Base-by-base conservation (phyloP, 2,888 invertebrate genomes). In the Ametastegia equiseti region DNA sequence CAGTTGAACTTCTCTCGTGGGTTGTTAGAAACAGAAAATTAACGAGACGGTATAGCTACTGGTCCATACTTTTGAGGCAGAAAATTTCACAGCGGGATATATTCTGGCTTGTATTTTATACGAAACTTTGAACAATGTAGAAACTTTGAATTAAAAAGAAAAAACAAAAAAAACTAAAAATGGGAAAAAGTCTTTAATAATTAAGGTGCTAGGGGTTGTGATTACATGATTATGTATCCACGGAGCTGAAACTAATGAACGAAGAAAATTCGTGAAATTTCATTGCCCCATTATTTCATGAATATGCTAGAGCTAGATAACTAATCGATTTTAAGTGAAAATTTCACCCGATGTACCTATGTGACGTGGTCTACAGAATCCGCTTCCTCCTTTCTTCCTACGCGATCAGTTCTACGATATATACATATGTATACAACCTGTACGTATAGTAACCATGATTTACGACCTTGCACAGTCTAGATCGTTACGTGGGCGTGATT, bases 401-500 rank as follows among this genome's bases (percentile, higher is more conserved):
- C 23, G 23, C 60, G 60, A 42, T 13, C 5, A 15, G 60, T 60
- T 60, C 7, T 71, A n/a, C n/a, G 30, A 47, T 71, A 45, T 47
- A n/a, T n/a, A n/a, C n/a, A n/a, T n/a, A n/a, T n/a, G n/a, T n/a
- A n/a, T n/a, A n/a, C n/a, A n/a, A n/a, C n/a, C n/a, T n/a, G n/a
- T n/a, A 47, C 45, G 30, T 71, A 71, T 36, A 75, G 36, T 50
- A 36, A 71, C 71, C 71, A 42, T 47, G 71, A 75, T 75, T 75
- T 50, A 75, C 54, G 75, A 54, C 19, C 19, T 75, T 75, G 39
- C 75, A 54, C 33, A 50, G 75, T 75, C 23, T 50, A 30, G 75
- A 50, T 75, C 50, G 50, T 71, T 45, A 47, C 27, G 71, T 71
- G 71, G 71, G 47, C 45, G 71, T 54, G 50, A 75, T 75, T 75